These are phyloP conservation scores for Clarias gariepinus DNA, from an alignment of 2,113 vertebrate species.

Conservation along the genomic window DNA sequence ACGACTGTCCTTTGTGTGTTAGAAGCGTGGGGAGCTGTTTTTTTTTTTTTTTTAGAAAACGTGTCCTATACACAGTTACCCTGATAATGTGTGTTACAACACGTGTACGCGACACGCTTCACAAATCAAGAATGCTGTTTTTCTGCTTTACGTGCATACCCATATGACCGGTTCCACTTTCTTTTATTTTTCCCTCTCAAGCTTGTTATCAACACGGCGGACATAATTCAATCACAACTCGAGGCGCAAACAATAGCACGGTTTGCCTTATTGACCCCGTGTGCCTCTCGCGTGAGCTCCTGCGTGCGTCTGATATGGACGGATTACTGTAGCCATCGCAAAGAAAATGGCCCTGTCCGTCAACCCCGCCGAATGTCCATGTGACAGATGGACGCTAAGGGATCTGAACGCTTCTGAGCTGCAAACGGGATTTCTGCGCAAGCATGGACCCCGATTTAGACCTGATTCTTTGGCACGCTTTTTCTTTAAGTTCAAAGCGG, in stretches of 20 bases:
- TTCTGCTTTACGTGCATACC: neutral
- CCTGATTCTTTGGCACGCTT: slow-evolving; percentile 14
- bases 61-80: neutral
- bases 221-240: slow-evolving; percentile 53
- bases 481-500: neutral
- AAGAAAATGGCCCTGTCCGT: slow-evolving; percentile 52
- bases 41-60: neutral
- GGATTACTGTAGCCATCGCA: slow-evolving; percentile 53
- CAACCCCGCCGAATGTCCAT: slow-evolving; percentile 37
- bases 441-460: slow-evolving; percentile 22
- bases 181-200: slow-evolving; percentile 2
- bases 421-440: slow-evolving; percentile 44
- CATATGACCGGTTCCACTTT: slow-evolving; percentile 8
- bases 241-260: slow-evolving; percentile 22
- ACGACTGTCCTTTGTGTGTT: neutral
- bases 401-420: slow-evolving; percentile 19
- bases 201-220: slow-evolving; percentile 39
- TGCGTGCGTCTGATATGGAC: slow-evolving; percentile 40
- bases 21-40: neutral
- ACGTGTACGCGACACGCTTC: neutral
- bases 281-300: slow-evolving; percentile 29
- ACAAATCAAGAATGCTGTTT: neutral
- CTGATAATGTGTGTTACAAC: slow-evolving; percentile 1
- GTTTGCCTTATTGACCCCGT: slow-evolving; percentile 59
- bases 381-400: slow-evolving; percentile 42